Conservation (phyloP, 2,113 vertebrate species). For the Microtus ochrogaster region DNA sequence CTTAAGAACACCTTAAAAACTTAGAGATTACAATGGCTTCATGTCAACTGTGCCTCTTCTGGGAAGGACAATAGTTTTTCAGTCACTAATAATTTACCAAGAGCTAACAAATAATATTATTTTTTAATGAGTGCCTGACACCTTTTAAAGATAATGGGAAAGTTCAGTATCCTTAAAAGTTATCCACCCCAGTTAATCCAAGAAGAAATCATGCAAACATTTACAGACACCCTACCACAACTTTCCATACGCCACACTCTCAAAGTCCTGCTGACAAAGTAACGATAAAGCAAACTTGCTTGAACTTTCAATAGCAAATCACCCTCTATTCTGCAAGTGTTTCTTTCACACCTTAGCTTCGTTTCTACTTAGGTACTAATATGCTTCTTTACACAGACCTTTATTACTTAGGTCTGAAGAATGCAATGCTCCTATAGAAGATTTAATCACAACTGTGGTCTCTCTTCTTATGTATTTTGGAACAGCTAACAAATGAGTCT, state of each 20-base stretch:
- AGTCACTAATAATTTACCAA: neutral
- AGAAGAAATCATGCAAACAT: neutral
- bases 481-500: constrained; percentile 13
- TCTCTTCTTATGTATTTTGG: constrained; percentile 10
- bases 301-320: neutral
- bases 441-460: neutral
- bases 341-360: neutral
- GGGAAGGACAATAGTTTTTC: constrained; percentile 24
- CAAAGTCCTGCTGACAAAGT: neutral
- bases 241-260: neutral
- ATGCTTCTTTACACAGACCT: neutral
- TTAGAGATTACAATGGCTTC: neutral
- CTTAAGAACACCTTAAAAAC: constrained; percentile 52
- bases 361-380: neutral
- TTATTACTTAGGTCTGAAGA: neutral
- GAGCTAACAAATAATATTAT: neutral
- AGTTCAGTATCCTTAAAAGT: neutral
- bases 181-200: neutral
- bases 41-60: constrained; percentile 20
- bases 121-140: neutral
- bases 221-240: neutral
- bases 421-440: neutral
- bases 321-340: neutral
- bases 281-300: neutral
- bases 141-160: constrained; percentile 28